Conservation (phyloP, 2,797 vertebrate species). For the Alcedo quadribrachys region DNA sequence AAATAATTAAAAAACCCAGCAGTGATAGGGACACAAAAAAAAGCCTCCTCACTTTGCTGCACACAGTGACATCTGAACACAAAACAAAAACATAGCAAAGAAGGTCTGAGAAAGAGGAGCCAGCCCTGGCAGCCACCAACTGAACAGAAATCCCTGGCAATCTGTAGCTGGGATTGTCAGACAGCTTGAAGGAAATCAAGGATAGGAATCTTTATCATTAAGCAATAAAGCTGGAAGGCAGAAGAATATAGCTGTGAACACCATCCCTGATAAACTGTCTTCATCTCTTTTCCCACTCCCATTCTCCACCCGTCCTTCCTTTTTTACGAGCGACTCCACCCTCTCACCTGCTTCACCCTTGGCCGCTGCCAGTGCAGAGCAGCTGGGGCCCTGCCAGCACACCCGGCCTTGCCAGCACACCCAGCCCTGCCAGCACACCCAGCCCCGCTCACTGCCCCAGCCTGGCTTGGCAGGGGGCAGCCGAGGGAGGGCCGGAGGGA, state of each 20-base stretch:
- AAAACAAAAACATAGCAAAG: not conserved
- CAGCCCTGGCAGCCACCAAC: not conserved
- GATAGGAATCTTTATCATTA: not conserved
- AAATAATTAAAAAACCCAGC: not conserved
- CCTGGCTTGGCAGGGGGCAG: too few relatives aligned
- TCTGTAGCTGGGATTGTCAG: not conserved
- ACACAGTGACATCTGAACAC: not conserved
- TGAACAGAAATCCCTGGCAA: not conserved
- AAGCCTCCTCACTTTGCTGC: not conserved
- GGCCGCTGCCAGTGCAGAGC: constrained; percentile 20
- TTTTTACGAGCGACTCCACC: constrained; percentile 8
- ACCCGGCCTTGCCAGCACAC: too few relatives aligned
- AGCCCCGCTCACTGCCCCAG: too few relatives aligned
- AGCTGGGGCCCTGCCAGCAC: not conserved
- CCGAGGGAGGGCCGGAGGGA: not conserved
- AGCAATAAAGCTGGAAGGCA: constrained; percentile 31
- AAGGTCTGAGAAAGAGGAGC: not conserved
- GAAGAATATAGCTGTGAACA: not conserved
- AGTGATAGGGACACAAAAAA: not conserved
- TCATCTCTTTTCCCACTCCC: constrained; percentile 49
- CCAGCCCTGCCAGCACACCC: too few relatives aligned
- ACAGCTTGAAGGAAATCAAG: constrained; percentile 15
- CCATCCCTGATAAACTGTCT: constrained; percentile 26
- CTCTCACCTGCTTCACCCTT: constrained; percentile 58
- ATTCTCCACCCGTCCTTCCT: not conserved